These are phyloP conservation scores for Linnaemya tessellans DNA, from an alignment of 2,888 invertebrate species.

Conservation along the genomic window DNA sequence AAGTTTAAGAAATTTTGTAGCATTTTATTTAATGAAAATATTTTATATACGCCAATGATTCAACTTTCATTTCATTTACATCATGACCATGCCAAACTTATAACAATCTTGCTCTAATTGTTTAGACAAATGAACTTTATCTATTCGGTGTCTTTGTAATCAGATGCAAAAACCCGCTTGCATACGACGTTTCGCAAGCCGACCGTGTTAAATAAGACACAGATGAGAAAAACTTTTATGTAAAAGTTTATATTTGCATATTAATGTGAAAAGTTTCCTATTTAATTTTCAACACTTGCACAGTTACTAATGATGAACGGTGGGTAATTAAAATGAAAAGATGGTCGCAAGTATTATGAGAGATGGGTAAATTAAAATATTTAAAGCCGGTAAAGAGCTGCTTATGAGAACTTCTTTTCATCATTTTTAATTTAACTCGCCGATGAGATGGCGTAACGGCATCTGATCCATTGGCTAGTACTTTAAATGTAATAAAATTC, in stretches of 20 bases:
- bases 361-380: no score
- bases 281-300: neutral
- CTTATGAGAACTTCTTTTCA: no score
- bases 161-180: neutral
- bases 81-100: neutral
- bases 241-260: constrained; percentile 12
- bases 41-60: neutral
- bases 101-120: neutral
- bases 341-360: no score
- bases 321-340: no score
- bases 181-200: neutral
- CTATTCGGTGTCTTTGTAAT: neutral
- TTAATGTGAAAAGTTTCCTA: constrained; percentile 41
- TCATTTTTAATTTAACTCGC: no score
- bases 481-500: no score
- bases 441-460: no score
- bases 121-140: neutral
- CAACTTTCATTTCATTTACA: neutral
- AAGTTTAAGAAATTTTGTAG: no score
- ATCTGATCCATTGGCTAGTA: no score
- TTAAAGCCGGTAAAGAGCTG: no score
- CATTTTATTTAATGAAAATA: no score
- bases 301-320: neutral
- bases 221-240: neutral
- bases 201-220: neutral